These are phyloP conservation scores for Platyrinchus mystaceus DNA, from an alignment of 2,797 vertebrate genomes.

Conservation along the genomic window DNA sequence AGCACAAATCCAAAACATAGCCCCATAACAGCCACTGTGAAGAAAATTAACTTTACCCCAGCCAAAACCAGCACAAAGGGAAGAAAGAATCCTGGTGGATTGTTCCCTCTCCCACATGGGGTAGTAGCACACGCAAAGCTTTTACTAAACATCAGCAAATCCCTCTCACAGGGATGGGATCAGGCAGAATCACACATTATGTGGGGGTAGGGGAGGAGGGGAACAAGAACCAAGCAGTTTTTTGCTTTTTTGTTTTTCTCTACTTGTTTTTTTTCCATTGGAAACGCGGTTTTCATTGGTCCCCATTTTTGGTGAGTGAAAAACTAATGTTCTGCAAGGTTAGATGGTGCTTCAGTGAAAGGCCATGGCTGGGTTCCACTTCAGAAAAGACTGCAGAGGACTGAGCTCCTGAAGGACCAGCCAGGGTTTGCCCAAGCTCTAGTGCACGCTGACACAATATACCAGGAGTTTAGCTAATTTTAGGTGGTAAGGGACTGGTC, in stretches of 20 bases:
- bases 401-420: background rate
- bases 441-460: background rate
- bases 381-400: background rate
- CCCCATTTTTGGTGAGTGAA: background rate
- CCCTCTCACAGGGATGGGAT: background rate
- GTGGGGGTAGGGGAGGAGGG: background rate
- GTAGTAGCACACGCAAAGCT: background rate
- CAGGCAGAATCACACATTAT: background rate
- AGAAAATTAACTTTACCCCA: background rate
- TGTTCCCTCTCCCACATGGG: background rate
- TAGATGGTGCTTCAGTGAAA: background rate
- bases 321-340: background rate
- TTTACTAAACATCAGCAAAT: background rate
- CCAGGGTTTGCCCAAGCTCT: background rate
- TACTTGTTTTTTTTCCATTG: background rate
- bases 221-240: background rate
- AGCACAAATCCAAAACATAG: background rate
- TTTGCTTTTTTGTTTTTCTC: background rate
- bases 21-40: background rate
- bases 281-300: background rate
- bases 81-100: background rate
- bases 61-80: background rate
- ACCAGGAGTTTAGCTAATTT: background rate
- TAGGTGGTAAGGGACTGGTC: slow-evolving; percentile 49
- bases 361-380: background rate